Evolutionary conservation across 2,797 vertebrate genomes (phyloP).

Genomic region (Monodelphis domestica): DNA sequence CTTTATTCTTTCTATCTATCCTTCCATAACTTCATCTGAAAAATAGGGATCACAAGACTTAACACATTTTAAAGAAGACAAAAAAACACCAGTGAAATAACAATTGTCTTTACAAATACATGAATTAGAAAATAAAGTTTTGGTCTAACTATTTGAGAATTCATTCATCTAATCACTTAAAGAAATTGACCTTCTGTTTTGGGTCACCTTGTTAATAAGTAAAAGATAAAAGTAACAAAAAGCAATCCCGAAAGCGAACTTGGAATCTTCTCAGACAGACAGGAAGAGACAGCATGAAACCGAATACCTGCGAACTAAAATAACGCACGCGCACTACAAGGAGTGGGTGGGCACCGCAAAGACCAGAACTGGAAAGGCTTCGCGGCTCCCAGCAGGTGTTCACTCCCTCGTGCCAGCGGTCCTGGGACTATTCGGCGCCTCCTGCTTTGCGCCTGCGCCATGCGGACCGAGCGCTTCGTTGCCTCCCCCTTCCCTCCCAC

Average conservation of each 20-base stretch:
- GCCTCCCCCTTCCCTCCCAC: background rate
- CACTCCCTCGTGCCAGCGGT: background rate
- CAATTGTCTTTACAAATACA: background rate
- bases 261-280: background rate
- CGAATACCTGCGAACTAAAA: background rate
- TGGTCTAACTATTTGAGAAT: background rate
- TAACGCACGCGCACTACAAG: background rate
- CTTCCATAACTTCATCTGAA: background rate
- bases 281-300: background rate
- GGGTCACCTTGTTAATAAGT: background rate
- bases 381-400: background rate
- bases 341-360: too few species aligned
- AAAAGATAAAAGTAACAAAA: background rate
- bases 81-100: background rate
- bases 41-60: background rate
- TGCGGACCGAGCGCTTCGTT: too few species aligned
- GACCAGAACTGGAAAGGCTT: too few species aligned
- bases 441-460: background rate
- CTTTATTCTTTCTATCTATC: background rate
- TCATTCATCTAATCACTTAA: background rate
- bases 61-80: background rate
- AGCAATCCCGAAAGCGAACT: background rate
- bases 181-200: background rate
- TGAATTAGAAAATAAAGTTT: background rate
- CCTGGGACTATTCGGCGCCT: background rate